Evolutionary conservation across 1,140 invertebrate genomes (phyloP), one percentile per base, ranked within the genome.

Genomic region (Nephotettix cincticeps): DNA sequence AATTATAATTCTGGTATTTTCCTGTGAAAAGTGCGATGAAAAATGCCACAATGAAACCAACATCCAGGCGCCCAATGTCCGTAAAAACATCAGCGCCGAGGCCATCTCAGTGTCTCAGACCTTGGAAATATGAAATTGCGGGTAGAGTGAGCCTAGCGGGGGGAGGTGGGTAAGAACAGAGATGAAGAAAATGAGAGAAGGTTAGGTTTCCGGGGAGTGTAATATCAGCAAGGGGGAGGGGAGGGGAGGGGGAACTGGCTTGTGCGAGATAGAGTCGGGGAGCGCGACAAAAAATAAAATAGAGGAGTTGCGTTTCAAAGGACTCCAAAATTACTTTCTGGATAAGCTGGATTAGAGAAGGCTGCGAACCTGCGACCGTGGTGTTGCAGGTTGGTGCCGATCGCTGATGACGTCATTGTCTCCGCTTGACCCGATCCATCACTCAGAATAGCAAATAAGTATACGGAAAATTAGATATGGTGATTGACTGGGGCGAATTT

Each of bases 251-350:
- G 45, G 11, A 17, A 23, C 51, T 32, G 25, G 45, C 45, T 56
- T 43, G 25, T 40, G 68, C 32, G 58, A 54, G 68, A 40, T 70
- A 40, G 40, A 47, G 30, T 51, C n/a, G 64, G 43, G 64, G 64
- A 51, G 65, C 25, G 28, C 43, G 64, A 51, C 29, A 71, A 68
- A 71, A 72, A 72, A 72, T 72, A 72, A 72, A 72, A 72, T 72
- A 72, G 71, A 61, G 64, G 54, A 72, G 58, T 56, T 54, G 67
- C 71, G 71, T 75, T 74, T 73, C 71, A 75, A 75, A 75, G 72
- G 72, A 75, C 69, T 75, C 74, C 71, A 69, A 75, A 75, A 75
- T 75, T 75, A 75, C 74, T 75, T 75, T 75, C 74, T 73, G 74
- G 74, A 75, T 75, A 75, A 75, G 74, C 74, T 58, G 68, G 68